Conservation (phyloP, 2,797 vertebrate species). For the Avahi laniger region DNA sequence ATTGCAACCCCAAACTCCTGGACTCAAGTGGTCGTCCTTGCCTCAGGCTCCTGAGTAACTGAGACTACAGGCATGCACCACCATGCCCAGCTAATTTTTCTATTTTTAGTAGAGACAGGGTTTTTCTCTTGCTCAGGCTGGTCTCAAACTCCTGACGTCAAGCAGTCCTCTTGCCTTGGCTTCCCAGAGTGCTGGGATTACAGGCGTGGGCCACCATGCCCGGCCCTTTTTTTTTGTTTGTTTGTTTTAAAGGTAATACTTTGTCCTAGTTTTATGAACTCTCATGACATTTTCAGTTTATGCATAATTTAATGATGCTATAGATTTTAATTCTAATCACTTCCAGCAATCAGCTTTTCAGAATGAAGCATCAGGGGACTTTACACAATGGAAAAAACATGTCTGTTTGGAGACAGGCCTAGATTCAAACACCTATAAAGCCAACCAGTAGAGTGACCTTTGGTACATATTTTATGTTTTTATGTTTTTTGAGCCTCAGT, state of each 20-base stretch:
- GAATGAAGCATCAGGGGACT: not conserved
- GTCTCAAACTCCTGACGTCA: too few species aligned
- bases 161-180: too few species aligned
- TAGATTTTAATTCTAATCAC: constrained; percentile 27
- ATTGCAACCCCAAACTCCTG: too few species aligned
- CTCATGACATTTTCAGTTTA: not conserved
- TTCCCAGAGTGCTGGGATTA: too few species aligned
- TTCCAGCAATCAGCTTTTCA: not conserved
- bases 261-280: not conserved
- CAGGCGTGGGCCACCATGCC: too few species aligned
- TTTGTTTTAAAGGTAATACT: not conserved
- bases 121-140: too few species aligned
- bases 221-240: not conserved
- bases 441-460: not conserved
- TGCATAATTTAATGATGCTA: constrained; percentile 19
- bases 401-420: not conserved
- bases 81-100: too few species aligned
- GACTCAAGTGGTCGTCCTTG: too few species aligned
- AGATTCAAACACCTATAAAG: not conserved
- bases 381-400: not conserved
- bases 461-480: not conserved
- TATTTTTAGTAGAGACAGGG: too few species aligned
- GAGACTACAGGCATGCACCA: too few species aligned
- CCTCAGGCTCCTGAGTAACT: too few species aligned
- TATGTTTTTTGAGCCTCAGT: not conserved